Percentiles rank a stretch among this genome's conserved stretches.
Conservation (phyloP, 64 coral and sea anemone species). For the Montipora sp. region DNA sequence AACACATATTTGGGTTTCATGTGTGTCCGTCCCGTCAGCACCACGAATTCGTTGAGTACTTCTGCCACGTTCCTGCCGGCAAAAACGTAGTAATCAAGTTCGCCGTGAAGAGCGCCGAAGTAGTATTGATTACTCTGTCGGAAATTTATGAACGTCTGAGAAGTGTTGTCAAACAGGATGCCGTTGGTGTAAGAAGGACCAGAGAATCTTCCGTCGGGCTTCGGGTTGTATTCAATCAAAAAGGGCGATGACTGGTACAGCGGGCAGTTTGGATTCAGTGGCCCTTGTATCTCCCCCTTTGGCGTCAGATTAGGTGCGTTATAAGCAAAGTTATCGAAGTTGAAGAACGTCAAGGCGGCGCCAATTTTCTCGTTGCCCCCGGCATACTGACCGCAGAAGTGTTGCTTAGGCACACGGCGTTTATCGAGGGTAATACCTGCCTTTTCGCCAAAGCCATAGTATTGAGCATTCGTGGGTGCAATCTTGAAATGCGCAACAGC, state of each 20-base stretch:
- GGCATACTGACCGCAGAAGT: constrained; percentile 76
- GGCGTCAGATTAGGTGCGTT: constrained; percentile 78
- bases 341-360: constrained; percentile 85
- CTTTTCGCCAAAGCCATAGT: constrained; percentile 83
- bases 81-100: constrained; percentile 88
- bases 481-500: constrained; percentile 77
- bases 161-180: constrained; percentile 86
- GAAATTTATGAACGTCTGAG: constrained; percentile 79
- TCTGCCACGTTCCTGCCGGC: constrained; percentile 71
- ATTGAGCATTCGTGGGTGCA: constrained; percentile 67
- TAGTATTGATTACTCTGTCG: constrained; percentile 77
- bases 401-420: constrained; percentile 75
- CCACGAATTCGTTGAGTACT: constrained; percentile 64
- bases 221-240: constrained; percentile 83
- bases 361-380: constrained; percentile 72
- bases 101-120: constrained; percentile 75
- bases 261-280: constrained; percentile 79
- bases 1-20: constrained; percentile 73
- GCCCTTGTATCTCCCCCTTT: constrained; percentile 61
- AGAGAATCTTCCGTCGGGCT: constrained; percentile 47
- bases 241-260: constrained; percentile 89
- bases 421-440: constrained; percentile 74
- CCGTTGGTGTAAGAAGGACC: constrained; percentile 75
- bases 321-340: constrained; percentile 91
- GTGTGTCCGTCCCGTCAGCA: constrained; percentile 64